These are phyloP conservation scores for Gouania willdenowi DNA, from an alignment of 2,797 vertebrate species.

Conservation along the genomic window DNA sequence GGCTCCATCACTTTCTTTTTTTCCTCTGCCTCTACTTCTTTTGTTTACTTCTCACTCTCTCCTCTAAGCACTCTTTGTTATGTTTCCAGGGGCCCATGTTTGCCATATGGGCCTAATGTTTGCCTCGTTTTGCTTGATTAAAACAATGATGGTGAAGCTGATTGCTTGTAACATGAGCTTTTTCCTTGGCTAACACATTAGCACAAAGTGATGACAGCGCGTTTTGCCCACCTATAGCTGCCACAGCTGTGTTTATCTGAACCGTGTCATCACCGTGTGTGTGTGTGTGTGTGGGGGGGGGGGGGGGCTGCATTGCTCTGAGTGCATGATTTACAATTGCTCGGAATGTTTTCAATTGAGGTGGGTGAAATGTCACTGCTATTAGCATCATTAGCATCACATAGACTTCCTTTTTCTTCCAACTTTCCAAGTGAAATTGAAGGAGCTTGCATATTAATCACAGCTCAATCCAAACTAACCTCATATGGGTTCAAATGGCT, in stretches of 20 bases:
- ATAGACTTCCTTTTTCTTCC: no score
- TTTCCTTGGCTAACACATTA: neutral
- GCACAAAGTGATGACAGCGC: neutral
- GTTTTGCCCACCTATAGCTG: neutral
- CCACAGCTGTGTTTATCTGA: neutral
- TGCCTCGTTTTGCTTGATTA: neutral
- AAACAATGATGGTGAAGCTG: constrained; percentile 18
- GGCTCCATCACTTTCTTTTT: neutral
- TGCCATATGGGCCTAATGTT: constrained; percentile 1
- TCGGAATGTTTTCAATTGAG: neutral
- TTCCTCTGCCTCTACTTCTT: neutral
- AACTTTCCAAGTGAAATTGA: no score
- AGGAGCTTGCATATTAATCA: no score
- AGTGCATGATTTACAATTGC: neutral
- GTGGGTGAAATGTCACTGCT: neutral
- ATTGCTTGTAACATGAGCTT: neutral
- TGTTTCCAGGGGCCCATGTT: neutral
- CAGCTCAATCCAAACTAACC: no score
- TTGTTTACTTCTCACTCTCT: neutral
- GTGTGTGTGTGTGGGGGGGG: no score
- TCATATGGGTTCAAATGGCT: no score
- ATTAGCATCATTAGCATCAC: no score
- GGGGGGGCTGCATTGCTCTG: neutral
- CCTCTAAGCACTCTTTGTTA: neutral
- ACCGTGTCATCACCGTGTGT: neutral